Evolutionary conservation across 2,888 invertebrate species (phyloP), one percentile per base, ranked within the genome.

Genomic region (Ennomos fuscantarius): DNA sequence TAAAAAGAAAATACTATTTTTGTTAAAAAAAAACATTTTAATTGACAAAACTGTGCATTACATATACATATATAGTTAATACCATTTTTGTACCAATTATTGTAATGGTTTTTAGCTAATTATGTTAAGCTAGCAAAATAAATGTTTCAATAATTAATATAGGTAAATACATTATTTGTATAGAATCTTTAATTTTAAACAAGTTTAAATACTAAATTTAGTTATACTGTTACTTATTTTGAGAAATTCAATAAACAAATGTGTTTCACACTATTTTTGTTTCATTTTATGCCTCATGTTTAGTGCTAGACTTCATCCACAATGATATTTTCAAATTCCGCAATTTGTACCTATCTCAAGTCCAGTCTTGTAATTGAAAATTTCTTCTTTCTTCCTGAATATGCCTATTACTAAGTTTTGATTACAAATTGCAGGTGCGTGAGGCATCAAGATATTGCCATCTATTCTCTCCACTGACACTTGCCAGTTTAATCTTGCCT

Each of bases 401-500:
- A n/a, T n/a, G n/a, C n/a, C n/a, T 10, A 43, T 13, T 31, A 8
- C n/a, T 10, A 9, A 1, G 34, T 11, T 2, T 55, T 72, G 79
- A 11, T 72, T 78, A 86, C 66, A 87, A 79, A 71, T 73, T 83
- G 43, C 76, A 65, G 2, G 66, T 70, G n/a, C 60, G 24, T 24
- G 24, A 42, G 8, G 59, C 41, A 2, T 31, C 55, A 42, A 40
- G 45, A 66, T 74, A 87, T 60, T 93, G 91, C 94, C 94, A 95
- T 70, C 78, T 86, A 40, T 67, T 81, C 60, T 87, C 88, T 1
- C 82, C 89, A 8, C 89, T 79, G 45, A 83, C 72, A 32, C 82
- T 75, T 0, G 83, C 41, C 72, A 80, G 85, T 74, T 86, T 89
- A 0, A 96, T 93, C 85, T 93, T 94, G 0, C 94, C 93, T 70